Conservation (phyloP, 2,888 invertebrate species). For the Linnaemya vulpina region DNA sequence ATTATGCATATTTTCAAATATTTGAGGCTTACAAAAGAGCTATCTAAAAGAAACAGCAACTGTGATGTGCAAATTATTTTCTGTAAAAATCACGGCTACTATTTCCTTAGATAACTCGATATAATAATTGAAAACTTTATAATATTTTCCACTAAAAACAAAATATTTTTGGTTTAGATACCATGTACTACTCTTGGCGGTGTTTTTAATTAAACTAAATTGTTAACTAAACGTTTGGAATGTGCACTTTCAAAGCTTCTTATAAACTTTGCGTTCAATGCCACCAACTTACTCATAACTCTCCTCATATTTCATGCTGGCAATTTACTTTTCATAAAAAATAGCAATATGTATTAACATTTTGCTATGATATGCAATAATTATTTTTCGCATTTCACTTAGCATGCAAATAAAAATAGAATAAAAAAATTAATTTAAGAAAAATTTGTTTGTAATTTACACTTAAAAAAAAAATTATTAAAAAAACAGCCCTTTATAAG, state of each 20-base stretch:
- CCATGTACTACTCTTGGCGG: neutral
- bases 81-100: slow-evolving; percentile 83
- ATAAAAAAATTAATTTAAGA: slow-evolving; percentile 5
- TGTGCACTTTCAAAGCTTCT: slow-evolving; percentile 73
- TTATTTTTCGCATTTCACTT: slow-evolving; percentile 38
- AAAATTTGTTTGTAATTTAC: slow-evolving; percentile 11
- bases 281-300: slow-evolving; percentile 72
- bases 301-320: slow-evolving; percentile 77
- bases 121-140: slow-evolving; percentile 74
- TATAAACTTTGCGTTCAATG: slow-evolving; percentile 79
- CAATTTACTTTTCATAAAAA: slow-evolving; percentile 63
- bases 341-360: slow-evolving; percentile 46
- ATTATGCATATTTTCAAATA: slow-evolving; percentile 30
- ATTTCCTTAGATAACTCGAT: slow-evolving; percentile 83
- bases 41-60: slow-evolving; percentile 83
- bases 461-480: slow-evolving; percentile 9
- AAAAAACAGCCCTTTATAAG: neutral
- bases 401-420: slow-evolving; percentile 37
- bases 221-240: slow-evolving; percentile 69
- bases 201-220: slow-evolving; percentile 51
- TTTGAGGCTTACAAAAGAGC: slow-evolving; percentile 82
- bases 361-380: slow-evolving; percentile 56
- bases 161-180: slow-evolving; percentile 4
- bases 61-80: slow-evolving; percentile 80
- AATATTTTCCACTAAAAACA: neutral